These are phyloP conservation scores for Arenaria interpres DNA, from an alignment of 2,113 vertebrate species.

Conservation along the genomic window DNA sequence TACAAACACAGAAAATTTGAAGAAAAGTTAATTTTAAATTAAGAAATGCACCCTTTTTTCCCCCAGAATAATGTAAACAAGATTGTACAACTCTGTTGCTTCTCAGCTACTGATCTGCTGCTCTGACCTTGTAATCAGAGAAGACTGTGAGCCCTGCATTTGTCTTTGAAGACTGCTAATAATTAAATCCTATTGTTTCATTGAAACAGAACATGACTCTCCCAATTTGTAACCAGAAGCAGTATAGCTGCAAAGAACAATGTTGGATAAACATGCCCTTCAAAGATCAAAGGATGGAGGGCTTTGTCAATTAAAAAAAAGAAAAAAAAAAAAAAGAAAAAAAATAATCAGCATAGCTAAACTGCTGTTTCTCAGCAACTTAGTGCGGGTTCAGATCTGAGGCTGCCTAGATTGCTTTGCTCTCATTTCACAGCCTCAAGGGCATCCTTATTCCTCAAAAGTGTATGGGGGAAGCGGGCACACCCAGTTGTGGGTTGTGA, in stretches of 20 bases:
- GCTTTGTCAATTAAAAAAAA: constrained; percentile 43
- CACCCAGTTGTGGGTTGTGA: neutral
- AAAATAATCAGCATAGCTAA: neutral
- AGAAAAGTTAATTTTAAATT: neutral
- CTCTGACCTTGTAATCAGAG: constrained; percentile 50
- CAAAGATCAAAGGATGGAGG: constrained; percentile 57
- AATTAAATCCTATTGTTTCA: constrained; percentile 69
- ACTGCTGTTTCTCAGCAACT: constrained; percentile 37
- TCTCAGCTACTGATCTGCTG: neutral
- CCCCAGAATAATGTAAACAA: neutral
- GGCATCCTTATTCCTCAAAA: neutral
- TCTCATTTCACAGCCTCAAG: constrained; percentile 29
- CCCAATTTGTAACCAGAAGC: constrained; percentile 63
- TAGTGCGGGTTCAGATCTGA: neutral
- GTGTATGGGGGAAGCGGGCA: constrained; percentile 9
- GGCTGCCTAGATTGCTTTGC: constrained; percentile 26
- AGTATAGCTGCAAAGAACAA: constrained; percentile 42
- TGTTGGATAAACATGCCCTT: constrained; percentile 66
- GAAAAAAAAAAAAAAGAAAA: neutral
- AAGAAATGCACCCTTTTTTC: neutral
- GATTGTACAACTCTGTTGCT: neutral
- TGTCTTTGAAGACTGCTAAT: constrained; percentile 62
- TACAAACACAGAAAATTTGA: neutral
- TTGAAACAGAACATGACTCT: constrained; percentile 59
- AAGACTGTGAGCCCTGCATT: neutral